Evolutionary conservation across 2,113 vertebrate species (phyloP).

Genomic region (Microtus oregoni): DNA sequence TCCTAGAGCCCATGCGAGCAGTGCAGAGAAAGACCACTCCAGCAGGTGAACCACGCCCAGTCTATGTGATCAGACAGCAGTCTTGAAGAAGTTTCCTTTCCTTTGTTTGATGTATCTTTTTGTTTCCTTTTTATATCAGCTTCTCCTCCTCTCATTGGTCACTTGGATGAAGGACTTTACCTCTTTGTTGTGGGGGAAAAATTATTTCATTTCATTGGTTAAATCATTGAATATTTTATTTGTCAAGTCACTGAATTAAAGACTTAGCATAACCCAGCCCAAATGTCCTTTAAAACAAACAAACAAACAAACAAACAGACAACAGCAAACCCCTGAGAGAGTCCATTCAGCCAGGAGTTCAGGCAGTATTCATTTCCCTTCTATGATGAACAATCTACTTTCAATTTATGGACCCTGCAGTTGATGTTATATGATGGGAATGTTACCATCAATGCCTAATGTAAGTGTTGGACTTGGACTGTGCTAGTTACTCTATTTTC

Average conservation of each 20-base stretch:
- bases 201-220: neutral
- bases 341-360: neutral
- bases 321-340: neutral
- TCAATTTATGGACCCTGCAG: conserved; percentile 18
- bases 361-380: neutral
- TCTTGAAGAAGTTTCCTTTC: neutral
- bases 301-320: neutral
- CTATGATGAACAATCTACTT: neutral
- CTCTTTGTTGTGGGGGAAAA: neutral
- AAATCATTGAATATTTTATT: conserved; percentile 2
- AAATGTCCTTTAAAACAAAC: neutral
- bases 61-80: neutral
- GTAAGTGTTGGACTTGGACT: conserved; percentile 75
- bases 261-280: neutral
- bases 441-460: conserved; percentile 72
- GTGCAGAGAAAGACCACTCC: too few relatives aligned
- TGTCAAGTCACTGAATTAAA: neutral
- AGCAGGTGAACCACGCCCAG: neutral
- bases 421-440: conserved; percentile 68
- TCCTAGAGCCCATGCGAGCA: neutral
- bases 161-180: neutral
- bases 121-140: neutral
- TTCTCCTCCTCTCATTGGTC: neutral
- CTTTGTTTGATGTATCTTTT: neutral
- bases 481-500: conserved; percentile 82